Evolutionary conservation across 1,140 invertebrate genomes (phyloP).

Genomic region (Mamestra configurata): DNA sequence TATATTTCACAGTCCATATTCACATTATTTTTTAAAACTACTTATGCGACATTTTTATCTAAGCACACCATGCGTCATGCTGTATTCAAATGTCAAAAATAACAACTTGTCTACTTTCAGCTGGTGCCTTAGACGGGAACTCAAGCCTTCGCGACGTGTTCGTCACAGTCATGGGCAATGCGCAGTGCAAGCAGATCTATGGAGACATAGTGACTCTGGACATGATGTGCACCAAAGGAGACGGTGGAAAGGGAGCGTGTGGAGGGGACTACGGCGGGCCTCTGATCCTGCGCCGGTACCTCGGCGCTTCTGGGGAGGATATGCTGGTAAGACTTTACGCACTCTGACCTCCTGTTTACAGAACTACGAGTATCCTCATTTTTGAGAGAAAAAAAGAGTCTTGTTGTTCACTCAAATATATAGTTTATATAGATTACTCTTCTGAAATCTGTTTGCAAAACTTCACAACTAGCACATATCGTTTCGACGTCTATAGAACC

Average conservation of each 20-base stretch:
- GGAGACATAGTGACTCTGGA: not conserved
- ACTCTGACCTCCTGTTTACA: too few species aligned
- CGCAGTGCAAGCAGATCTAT: not conserved
- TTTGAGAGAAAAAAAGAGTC: too few species aligned
- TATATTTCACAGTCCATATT: too few species aligned
- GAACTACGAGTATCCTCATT: too few species aligned
- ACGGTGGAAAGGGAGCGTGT: slow-evolving; percentile 5
- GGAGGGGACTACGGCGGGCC: slow-evolving; percentile 29
- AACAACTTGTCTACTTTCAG: not conserved
- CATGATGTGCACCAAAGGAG: slow-evolving; percentile 25
- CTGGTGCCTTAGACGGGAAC: not conserved
- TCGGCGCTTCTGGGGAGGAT: not conserved
- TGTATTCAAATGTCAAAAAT: too few species aligned
- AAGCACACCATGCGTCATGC: not conserved
- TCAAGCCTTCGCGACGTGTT: slow-evolving; percentile 2
- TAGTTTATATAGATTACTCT: too few species aligned
- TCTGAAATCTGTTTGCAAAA: too few species aligned
- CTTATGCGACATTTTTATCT: too few species aligned
- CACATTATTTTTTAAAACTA: too few species aligned
- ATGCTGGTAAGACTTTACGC: slow-evolving; percentile 15
- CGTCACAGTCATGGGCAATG: not conserved
- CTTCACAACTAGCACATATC: too few species aligned
- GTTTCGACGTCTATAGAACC: too few species aligned
- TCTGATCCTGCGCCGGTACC: not conserved
- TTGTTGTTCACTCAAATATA: too few species aligned